Evolutionary conservation across 92 coral and sea anemone species (phyloP).

Genomic region (Palythoa heliodiscus): DNA sequence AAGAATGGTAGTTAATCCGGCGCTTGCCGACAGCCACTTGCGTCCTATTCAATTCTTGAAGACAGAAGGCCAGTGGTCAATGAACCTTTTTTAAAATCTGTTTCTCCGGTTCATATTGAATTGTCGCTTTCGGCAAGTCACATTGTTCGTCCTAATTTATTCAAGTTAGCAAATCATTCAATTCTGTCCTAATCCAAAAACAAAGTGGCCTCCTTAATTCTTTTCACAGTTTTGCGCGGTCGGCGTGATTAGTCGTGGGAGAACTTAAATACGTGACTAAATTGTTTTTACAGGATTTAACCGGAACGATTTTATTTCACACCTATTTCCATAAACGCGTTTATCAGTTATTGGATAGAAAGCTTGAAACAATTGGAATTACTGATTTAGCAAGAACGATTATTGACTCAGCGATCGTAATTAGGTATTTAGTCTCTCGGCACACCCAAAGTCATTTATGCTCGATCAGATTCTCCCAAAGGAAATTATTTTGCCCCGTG

Average conservation of each 20-base stretch:
- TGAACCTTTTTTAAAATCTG: background rate
- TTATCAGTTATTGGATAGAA: background rate
- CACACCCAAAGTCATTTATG: conserved; percentile 3
- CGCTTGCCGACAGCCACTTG: conserved; percentile 1
- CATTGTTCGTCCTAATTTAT: background rate
- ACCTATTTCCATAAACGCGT: background rate
- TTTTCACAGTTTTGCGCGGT: background rate
- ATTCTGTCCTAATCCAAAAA: background rate
- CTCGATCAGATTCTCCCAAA: background rate
- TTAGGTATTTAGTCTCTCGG: background rate
- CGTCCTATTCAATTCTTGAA: background rate
- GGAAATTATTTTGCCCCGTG: background rate
- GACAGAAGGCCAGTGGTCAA: background rate
- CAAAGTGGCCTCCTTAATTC: background rate
- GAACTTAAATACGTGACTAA: background rate
- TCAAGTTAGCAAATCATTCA: background rate
- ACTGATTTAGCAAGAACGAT: background rate
- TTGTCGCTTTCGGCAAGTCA: background rate
- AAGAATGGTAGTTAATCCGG: background rate
- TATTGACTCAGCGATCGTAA: background rate
- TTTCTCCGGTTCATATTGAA: background rate
- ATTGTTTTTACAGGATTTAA: background rate
- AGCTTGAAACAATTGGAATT: background rate
- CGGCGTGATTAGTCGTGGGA: background rate
- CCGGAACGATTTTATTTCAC: background rate